phyloP scores from a whole-genome alignment of 1,140 invertebrate species.

The Thalassaphorura encarpata region DNA sequence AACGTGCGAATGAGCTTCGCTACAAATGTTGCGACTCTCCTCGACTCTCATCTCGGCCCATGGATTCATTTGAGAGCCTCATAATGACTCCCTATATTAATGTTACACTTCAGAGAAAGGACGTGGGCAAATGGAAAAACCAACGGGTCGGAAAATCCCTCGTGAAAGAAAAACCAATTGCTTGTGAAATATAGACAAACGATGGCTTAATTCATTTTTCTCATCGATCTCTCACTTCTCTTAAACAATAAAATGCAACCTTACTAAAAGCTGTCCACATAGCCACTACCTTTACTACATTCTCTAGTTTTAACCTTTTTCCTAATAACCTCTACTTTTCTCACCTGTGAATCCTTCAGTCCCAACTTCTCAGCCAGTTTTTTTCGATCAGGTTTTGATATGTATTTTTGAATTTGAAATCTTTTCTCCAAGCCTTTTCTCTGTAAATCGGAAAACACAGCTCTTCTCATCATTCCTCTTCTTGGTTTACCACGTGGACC shows the following conservation, averaged over 20 bases:
- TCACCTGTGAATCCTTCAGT: slow-evolving; percentile 87
- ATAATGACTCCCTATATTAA: slow-evolving; percentile 34
- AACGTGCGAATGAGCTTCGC: slow-evolving; percentile 32
- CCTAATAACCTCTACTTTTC: not conserved
- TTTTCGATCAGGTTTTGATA: slow-evolving; percentile 92
- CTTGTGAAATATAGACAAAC: slow-evolving; percentile 33
- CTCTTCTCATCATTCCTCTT: slow-evolving; percentile 85
- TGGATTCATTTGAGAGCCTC: slow-evolving; percentile 35
- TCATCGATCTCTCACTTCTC: slow-evolving; percentile 17
- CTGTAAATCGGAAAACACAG: slow-evolving; percentile 86
- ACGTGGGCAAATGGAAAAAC: slow-evolving; percentile 16
- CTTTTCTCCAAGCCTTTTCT: slow-evolving; percentile 85
- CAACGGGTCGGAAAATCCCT: too few relatives aligned
- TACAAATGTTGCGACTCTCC: slow-evolving; percentile 32
- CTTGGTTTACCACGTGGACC: slow-evolving; percentile 69
- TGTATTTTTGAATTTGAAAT: slow-evolving; percentile 97
- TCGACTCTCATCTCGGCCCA: slow-evolving; percentile 11
- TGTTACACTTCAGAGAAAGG: slow-evolving; percentile 20
- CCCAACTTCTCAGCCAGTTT: slow-evolving; percentile 91
- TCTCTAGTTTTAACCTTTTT: not conserved
- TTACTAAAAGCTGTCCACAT: too few relatives aligned
- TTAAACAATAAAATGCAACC: slow-evolving; percentile 16
- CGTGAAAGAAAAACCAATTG: slow-evolving; percentile 30
- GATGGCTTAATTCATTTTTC: slow-evolving; percentile 34
- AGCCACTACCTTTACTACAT: slow-evolving; percentile 1